Percentiles rank a stretch among this genome's conserved stretches.
phyloP scores from a whole-genome alignment of 2,113 vertebrate genomes.

The Corythornis madagascariensis region DNA sequence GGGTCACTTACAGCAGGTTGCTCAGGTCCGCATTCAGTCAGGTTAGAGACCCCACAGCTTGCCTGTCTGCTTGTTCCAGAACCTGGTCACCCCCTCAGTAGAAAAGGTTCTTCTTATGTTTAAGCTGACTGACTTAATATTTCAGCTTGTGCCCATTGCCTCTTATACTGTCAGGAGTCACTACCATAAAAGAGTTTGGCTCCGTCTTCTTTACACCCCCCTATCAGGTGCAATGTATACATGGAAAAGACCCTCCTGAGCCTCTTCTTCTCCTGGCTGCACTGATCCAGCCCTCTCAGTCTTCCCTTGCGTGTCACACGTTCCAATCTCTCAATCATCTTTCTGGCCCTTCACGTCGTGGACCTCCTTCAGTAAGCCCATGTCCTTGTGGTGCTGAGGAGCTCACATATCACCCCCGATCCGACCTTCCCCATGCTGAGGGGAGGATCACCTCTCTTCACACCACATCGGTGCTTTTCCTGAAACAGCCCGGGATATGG shows the following conservation, averaged over 20 bases:
- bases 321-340: rapidly evolving
- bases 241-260: rapidly evolving
- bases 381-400: rapidly evolving
- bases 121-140: neutral
- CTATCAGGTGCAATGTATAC: neutral
- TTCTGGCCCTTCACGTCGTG: neutral
- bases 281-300: neutral
- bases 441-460: neutral
- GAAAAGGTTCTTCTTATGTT: neutral
- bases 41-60: neutral
- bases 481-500: rapidly evolving
- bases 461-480: rapidly evolving
- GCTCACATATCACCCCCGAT: neutral
- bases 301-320: rapidly evolving
- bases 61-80: neutral
- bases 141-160: neutral
- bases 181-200: neutral
- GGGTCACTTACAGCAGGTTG: neutral
- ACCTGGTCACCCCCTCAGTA: rapidly evolving
- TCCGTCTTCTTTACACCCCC: neutral
- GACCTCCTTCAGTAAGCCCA: rapidly evolving
- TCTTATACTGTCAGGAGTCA: neutral
- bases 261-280: neutral
- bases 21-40: rapidly evolving
- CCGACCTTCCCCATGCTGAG: rapidly evolving